Base-by-base conservation (phyloP, 2,888 invertebrate species). In the Gymnosoma rotundatum region DNA sequence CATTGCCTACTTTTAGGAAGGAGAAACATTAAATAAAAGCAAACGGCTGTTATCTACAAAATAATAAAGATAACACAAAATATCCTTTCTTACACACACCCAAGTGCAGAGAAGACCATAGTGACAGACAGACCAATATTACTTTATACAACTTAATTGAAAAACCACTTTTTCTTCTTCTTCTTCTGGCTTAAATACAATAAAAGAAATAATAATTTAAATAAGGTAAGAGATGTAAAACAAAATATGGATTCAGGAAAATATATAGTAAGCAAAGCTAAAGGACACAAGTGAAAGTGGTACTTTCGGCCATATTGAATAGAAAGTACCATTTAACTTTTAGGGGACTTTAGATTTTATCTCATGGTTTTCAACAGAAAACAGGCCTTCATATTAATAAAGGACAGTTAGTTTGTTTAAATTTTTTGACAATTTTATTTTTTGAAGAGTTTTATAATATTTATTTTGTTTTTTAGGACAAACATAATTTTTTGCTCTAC, bases 41-140 rank as follows among this genome's bases (percentile, higher is more conserved):
- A 58, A 69, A 67, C 21, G 45, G 10, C 45, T 60, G 58, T 84
- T 84, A 81, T 78, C 78, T 73, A 21, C 10, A 73, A 81, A 69
- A 78, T 84, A 84, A 80, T 78, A 78, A 81, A 81, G 83, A 81
- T 81, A 81, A 78, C 56, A 58, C 14, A 42, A 32, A 69, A 45
- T 4, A 36, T 38, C n/a, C 50, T 50, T 56, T 70, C 32, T 36
- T 66, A 50, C 48, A 48, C 45, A 42, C 60, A 20, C 36, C 20
- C 20, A 8, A 0, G n/a, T 1, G 14, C n/a, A 7, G 14, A 58
- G 0, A 48, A 42, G 12, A 10, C 32, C 45, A 54, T 14, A 61
- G 67, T 36, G 25, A 67, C 52, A 54, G 54, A 50, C 58, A 36
- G 14, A 16, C 32, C 20, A 9, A 52, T 21, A 66, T 60, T 54